Base-by-base conservation (phyloP, 2,888 invertebrate species). In the Rhogogaster chlorosoma region DNA sequence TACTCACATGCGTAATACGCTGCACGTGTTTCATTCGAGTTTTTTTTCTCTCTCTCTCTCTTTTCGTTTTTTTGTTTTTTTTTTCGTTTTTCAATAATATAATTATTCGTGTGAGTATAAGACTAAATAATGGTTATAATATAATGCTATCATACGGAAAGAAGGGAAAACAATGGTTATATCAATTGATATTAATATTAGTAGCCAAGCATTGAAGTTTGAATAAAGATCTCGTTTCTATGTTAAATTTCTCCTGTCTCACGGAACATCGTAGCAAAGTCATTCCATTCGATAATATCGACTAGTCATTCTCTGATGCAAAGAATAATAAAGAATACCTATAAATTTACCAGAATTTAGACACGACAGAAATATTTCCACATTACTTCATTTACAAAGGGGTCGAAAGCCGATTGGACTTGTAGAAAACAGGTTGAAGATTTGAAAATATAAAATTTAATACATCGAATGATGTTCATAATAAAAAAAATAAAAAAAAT, bases 141-240 rank as follows among this genome's bases (percentile, higher is more conserved):
- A 15, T 38, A 57, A 80, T 26, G 38, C 26, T 61, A 80, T 36
- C n/a, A 80, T 36, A n/a, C 1, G 29, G 3, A 26, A 22, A 38
- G 22, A n/a, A 18, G 36, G 61, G 22, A 38, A 38, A 38, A 80
- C 36, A 61, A 61, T 38, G 29, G 29, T 61, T 22, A 61, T 38
- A 36, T 12, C 26, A 38, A 80, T 80, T 61, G 78, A 80, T 61
- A 80, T 80, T 80, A 61, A 61, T n/a, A n/a, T 80, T 36, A 61
- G 61, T 80, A 80, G 29, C 80, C 61, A 61, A 61, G 80, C 57
- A 61, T 61, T 38, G 61, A 29, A 26, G 38, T 61, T 80, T 0
- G 7, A 61, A 80, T 61, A 61, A 57, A 61, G 36, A 26, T 80
- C 36, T 36, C 36, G 26, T 5, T 78, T 32, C 57, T 36, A 57